These are phyloP conservation scores for Drosophila murphyi DNA, from an alignment of 1,140 invertebrate species.

Conservation along the genomic window DNA sequence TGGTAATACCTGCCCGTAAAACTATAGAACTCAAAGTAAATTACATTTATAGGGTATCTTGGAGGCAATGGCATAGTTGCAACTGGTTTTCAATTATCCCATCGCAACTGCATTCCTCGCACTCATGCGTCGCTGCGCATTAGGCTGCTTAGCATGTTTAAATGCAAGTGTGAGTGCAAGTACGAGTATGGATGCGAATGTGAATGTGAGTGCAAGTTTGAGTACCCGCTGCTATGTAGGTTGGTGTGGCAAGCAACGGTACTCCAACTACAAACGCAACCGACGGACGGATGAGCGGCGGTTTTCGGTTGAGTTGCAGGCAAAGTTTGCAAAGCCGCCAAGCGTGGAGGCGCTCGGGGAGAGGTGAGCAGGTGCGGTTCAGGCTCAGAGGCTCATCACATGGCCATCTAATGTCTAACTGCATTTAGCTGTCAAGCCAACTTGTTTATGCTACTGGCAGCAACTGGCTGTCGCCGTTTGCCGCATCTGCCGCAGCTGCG, in stretches of 20 bases:
- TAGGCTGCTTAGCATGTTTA: constrained; percentile 41
- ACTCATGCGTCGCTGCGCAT: constrained; percentile 46
- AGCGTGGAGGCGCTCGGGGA: constrained; percentile 9
- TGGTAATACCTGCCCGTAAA: background rate
- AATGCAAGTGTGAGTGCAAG: constrained; percentile 15
- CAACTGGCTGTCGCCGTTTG: constrained; percentile 32
- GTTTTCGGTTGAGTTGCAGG: constrained; percentile 40
- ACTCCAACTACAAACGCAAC: constrained; percentile 40
- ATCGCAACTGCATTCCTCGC: constrained; percentile 60
- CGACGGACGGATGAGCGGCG: constrained; percentile 19
- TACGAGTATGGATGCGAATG: constrained; percentile 8
- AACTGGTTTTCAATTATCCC: constrained; percentile 67
- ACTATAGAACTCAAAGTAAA: constrained; percentile 1
- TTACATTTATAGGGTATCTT: constrained; percentile 28
- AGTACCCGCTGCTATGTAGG: constrained; percentile 61
- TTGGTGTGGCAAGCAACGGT: constrained; percentile 80
- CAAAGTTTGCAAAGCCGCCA: constrained; percentile 68
- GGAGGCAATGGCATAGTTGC: constrained; percentile 3
- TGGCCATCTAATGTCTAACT: constrained; percentile 78
- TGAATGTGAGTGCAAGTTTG: constrained; percentile 17
- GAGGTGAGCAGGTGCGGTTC: background rate
- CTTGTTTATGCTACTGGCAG: constrained; percentile 70
- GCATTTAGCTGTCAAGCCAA: constrained; percentile 71
- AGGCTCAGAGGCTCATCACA: constrained; percentile 69
- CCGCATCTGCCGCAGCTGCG: constrained; percentile 43